Conservation (phyloP, 2,888 invertebrate genomes). For the Archips crataeganus region DNA sequence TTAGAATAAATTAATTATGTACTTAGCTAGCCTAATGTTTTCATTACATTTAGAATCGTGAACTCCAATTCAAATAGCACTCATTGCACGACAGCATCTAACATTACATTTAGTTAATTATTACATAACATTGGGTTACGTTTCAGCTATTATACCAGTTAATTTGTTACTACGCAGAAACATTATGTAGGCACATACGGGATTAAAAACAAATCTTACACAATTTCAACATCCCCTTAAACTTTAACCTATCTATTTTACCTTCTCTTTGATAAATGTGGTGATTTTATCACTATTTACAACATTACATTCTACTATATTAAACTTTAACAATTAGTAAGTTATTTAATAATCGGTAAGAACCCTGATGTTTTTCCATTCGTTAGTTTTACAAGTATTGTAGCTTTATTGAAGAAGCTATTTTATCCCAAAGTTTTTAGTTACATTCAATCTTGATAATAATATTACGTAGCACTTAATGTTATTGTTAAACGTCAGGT, state of each 20-base stretch:
- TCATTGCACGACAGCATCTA: slow-evolving; percentile 12
- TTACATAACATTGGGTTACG: slow-evolving; percentile 11
- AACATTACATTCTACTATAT: slow-evolving; percentile 21
- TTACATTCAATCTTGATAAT: slow-evolving; percentile 13
- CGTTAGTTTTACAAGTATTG: slow-evolving; percentile 29
- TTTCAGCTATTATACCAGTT: slow-evolving; percentile 13
- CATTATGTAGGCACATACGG: slow-evolving; percentile 53
- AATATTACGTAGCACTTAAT: slow-evolving; percentile 24
- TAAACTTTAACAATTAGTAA: slow-evolving; percentile 27
- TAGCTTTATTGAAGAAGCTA: slow-evolving; percentile 8
- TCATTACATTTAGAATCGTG: slow-evolving; percentile 3
- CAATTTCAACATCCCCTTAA: slow-evolving; percentile 36
- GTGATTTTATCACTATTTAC: slow-evolving; percentile 45
- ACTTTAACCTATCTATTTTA: slow-evolving; percentile 37
- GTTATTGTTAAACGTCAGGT: slow-evolving; percentile 17
- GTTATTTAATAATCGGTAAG: slow-evolving; percentile 45
- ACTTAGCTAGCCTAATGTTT: neutral
- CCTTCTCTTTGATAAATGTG: slow-evolving; percentile 42
- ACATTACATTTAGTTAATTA: slow-evolving; percentile 14
- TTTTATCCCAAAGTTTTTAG: slow-evolving; percentile 16
- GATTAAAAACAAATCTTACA: slow-evolving; percentile 48
- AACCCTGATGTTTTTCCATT: slow-evolving; percentile 42
- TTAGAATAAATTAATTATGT: neutral
- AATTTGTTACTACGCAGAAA: slow-evolving; percentile 44
- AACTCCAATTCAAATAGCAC: slow-evolving; percentile 16